A percentile compares a stretch with the other conserved stretches of the same genome.
These are phyloP conservation scores for Halcyon badia DNA, from an alignment of 2,797 vertebrate genomes.

Conservation along the genomic window DNA sequence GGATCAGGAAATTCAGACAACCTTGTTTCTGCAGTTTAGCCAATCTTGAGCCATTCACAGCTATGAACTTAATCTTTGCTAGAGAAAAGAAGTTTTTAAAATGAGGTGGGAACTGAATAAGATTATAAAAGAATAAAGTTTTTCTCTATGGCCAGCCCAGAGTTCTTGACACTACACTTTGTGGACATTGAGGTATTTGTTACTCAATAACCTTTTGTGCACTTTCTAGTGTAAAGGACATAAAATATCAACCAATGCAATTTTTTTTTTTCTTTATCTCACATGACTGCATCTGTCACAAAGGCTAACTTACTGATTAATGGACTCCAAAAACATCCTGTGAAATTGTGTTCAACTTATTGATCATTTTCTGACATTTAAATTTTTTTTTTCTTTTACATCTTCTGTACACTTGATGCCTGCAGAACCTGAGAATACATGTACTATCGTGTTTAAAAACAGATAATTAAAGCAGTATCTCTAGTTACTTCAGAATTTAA, in stretches of 20 bases:
- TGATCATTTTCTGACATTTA: constrained; percentile 54
- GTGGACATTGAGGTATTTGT: constrained; percentile 22
- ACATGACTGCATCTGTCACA: constrained; percentile 46
- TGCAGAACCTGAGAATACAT: neutral
- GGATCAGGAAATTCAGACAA: neutral
- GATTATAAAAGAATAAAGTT: neutral
- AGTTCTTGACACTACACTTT: neutral
- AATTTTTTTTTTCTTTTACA: neutral
- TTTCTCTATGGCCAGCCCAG: neutral
- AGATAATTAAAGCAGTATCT: neutral
- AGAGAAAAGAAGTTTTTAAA: neutral
- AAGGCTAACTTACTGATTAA: constrained; percentile 63
- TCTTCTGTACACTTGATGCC: neutral
- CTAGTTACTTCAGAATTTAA: neutral
- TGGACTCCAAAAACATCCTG: constrained; percentile 27
- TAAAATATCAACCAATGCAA: constrained; percentile 55
- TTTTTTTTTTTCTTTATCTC: neutral
- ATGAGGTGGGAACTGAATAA: neutral
- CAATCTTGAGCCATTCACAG: neutral
- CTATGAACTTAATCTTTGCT: neutral
- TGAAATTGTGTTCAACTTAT: neutral
- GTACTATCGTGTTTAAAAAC: neutral
- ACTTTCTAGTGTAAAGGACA: constrained; percentile 57
- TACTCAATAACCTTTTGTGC: constrained; percentile 45
- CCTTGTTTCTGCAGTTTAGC: neutral